Base-by-base conservation (phyloP, 30 jellyfish, hydroid and myxozoan species). In the Aurelia sp. region DNA sequence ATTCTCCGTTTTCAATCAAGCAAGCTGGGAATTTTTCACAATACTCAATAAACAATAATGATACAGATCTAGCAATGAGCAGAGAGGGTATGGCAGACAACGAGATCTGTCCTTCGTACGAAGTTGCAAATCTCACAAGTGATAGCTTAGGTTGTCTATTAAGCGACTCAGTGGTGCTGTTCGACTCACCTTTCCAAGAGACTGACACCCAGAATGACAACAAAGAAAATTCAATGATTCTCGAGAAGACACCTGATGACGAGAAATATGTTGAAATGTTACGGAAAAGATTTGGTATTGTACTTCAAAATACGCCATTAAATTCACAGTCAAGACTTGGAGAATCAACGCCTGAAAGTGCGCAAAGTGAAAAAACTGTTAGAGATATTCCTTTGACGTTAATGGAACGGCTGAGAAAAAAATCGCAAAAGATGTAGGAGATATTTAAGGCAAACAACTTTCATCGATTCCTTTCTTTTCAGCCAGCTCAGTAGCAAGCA, bases 341-440 rank as follows among this genome's bases (percentile, higher is more conserved):
- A 38, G 61, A 38, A 21, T 79, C 80, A 20, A 1, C 50, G 7
- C 78, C 66, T 20, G 41, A 64, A 50, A 79, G 71, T 44, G 72
- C 47, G 33, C 71, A 41, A 30, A 63, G 59, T 38, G 89, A 63
- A 22, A 47, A 40, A 22, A 41, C 65, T 15, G 8, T 15, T 15
- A 22, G 50, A 10, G 33, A 38, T 19, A 17, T 63, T 53, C 72
- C 89, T 8, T 59, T 65, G 19, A 13, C 80, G 16, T 79, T 79
- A 64, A 61, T 79, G 89, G 89, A 79, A 63, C 33, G 89, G 51
- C 47, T 79, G 80, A 79, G 58, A 79, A 63, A 70, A 41, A 63
- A 72, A 19, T 52, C 63, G 2, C 89, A 63, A 47, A 79, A 50
- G 27, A 48, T 18, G 24, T 79, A 79, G 48, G 4, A 38, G 10